A percentile compares a stretch with the other conserved stretches of the same genome.
phyloP scores from a whole-genome alignment of 2,113 vertebrate genomes.

The Condylura cristata region DNA sequence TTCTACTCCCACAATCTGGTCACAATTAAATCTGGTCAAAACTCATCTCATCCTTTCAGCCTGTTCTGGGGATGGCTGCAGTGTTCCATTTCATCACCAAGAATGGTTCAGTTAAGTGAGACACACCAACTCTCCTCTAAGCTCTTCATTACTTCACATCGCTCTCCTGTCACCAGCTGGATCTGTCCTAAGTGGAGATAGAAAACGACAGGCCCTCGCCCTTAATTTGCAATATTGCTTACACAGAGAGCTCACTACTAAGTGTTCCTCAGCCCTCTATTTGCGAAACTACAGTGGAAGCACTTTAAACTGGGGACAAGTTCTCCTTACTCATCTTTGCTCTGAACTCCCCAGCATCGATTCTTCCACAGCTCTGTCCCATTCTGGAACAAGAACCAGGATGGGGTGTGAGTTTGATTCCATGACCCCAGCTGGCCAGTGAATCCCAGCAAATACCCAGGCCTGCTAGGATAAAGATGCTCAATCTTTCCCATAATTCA shows the following conservation, averaged over 20 bases:
- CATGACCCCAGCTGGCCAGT: neutral
- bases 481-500: neutral
- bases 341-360: neutral
- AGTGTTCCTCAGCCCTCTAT: neutral
- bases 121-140: neutral
- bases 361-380: neutral
- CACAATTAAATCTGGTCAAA: constrained; percentile 60
- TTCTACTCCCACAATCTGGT: constrained; percentile 64
- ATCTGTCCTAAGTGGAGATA: neutral
- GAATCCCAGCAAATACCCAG: neutral
- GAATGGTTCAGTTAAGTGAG: neutral
- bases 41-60: constrained; percentile 8
- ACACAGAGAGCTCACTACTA: constrained; percentile 1
- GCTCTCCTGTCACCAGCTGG: neutral
- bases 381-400: neutral
- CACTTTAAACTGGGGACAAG: neutral
- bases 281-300: neutral
- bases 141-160: neutral
- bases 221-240: constrained; percentile 27
- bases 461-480: neutral
- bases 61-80: neutral
- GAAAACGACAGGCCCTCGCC: neutral
- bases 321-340: neutral
- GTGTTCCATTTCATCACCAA: neutral
- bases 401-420: neutral